phyloP scores from a whole-genome alignment of 2,797 vertebrate genomes.

The Sternarchorhynchus goeldii region DNA sequence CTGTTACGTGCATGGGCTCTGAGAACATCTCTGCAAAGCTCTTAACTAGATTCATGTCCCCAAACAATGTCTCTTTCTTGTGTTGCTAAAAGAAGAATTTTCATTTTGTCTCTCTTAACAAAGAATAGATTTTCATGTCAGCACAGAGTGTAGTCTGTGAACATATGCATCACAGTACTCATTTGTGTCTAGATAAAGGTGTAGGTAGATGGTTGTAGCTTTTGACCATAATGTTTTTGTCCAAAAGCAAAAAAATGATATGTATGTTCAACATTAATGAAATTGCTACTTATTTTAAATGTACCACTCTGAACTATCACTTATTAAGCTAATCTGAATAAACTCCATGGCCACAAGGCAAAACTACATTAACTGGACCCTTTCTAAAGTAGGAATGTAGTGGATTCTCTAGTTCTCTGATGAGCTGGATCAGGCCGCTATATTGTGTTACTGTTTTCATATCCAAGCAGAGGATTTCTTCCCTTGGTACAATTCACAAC shows the following conservation, averaged over 20 bases:
- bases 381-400: constrained; percentile 61
- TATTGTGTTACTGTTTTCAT: constrained; percentile 80
- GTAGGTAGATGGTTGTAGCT: no score
- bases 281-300: not conserved
- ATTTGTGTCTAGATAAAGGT: no score
- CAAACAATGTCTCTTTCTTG: not conserved
- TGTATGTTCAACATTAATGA: no score
- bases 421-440: constrained; percentile 69
- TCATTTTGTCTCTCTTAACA: not conserved
- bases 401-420: constrained; percentile 60
- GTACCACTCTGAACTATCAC: not conserved
- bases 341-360: not conserved
- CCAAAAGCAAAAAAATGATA: no score
- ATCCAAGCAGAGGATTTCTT: constrained; percentile 77
- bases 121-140: not conserved
- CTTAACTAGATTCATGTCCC: no score
- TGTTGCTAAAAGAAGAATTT: not conserved
- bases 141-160: not conserved
- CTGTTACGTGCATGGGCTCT: no score
- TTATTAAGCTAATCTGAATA: not conserved
- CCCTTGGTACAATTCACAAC: constrained; percentile 70
- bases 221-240: no score
- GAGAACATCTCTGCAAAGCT: no score
- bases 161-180: not conserved
- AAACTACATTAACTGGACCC: constrained; percentile 9